Percentiles rank a stretch among this genome's conserved stretches.
These are phyloP conservation scores for Hirtodrosophila alboralis DNA, from an alignment of 2,888 invertebrate species.

Conservation along the genomic window DNA sequence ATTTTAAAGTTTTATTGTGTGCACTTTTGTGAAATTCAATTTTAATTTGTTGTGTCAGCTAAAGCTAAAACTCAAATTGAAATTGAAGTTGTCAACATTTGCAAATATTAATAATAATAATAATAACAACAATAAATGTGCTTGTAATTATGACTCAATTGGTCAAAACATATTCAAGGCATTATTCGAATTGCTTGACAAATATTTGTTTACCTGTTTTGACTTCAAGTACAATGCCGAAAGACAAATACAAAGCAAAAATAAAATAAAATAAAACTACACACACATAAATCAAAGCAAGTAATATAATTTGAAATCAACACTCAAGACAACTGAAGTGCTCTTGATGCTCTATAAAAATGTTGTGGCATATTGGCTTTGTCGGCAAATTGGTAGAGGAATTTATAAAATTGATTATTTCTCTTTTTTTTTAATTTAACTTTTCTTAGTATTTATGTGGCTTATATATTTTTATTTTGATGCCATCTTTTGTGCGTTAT, in stretches of 20 bases:
- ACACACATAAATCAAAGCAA: slow-evolving; percentile 43
- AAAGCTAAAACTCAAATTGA: slow-evolving; percentile 4
- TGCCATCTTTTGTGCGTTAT: too few species aligned
- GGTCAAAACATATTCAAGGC: slow-evolving; percentile 38
- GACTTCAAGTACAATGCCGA: slow-evolving; percentile 51
- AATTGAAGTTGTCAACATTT: neutral
- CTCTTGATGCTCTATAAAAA: slow-evolving; percentile 39
- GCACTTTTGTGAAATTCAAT: neutral
- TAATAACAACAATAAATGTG: slow-evolving; percentile 18
- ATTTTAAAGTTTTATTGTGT: slow-evolving; percentile 10
- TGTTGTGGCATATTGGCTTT: slow-evolving; percentile 4
- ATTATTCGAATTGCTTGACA: slow-evolving; percentile 56
- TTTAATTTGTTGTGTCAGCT: too few species aligned
- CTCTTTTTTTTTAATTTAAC: too few species aligned
- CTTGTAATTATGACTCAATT: slow-evolving; percentile 57
- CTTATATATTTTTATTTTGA: too few species aligned
- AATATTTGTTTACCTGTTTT: slow-evolving; percentile 62
- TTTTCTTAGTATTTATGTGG: too few species aligned
- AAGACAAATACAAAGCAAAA: slow-evolving; percentile 30
- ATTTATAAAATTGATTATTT: too few species aligned
- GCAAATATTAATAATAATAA: slow-evolving; percentile 7
- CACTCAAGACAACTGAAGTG: slow-evolving; percentile 40
- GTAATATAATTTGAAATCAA: slow-evolving; percentile 51
- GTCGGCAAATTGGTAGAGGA: neutral
- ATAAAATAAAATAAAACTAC: too few species aligned